A percentile compares a stretch with the other conserved stretches of the same genome.
Conservation (phyloP, 2,797 vertebrate genomes). For the Megaceryle alcyon region DNA sequence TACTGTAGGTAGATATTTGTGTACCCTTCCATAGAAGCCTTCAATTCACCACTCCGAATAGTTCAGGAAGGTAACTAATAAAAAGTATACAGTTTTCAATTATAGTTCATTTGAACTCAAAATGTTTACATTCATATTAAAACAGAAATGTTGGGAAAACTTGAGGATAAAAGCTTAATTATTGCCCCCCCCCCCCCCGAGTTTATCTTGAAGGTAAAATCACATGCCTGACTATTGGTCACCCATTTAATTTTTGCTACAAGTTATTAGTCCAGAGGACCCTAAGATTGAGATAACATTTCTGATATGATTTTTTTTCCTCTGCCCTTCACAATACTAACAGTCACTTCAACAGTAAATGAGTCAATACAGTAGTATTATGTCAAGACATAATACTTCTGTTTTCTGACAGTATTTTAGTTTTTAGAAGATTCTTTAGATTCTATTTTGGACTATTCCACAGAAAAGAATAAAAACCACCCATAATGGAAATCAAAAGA, state of each 20-base stretch:
- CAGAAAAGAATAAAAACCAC: background rate
- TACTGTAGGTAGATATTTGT: background rate
- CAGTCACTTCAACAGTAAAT: background rate
- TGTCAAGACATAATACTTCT: background rate
- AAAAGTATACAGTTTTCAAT: background rate
- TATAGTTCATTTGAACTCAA: background rate
- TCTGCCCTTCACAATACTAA: background rate
- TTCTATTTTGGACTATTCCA: background rate
- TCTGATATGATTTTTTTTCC: background rate
- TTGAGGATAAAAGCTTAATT: background rate
- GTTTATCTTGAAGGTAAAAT: background rate
- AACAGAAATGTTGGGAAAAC: background rate
- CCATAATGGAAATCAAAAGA: slow-evolving; percentile 38
- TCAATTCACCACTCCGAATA: background rate
- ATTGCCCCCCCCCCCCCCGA: background rate
- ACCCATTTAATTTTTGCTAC: slow-evolving; percentile 2
- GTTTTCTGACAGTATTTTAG: background rate
- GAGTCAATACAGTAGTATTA: background rate
- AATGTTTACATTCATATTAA: background rate
- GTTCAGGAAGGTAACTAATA: background rate
- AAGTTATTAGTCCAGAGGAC: background rate
- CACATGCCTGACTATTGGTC: background rate
- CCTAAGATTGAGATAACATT: background rate
- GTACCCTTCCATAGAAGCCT: background rate
- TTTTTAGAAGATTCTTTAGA: background rate